These are phyloP conservation scores for Dromococcyx pavoninus DNA, from an alignment of 2,797 vertebrate species.

Conservation along the genomic window DNA sequence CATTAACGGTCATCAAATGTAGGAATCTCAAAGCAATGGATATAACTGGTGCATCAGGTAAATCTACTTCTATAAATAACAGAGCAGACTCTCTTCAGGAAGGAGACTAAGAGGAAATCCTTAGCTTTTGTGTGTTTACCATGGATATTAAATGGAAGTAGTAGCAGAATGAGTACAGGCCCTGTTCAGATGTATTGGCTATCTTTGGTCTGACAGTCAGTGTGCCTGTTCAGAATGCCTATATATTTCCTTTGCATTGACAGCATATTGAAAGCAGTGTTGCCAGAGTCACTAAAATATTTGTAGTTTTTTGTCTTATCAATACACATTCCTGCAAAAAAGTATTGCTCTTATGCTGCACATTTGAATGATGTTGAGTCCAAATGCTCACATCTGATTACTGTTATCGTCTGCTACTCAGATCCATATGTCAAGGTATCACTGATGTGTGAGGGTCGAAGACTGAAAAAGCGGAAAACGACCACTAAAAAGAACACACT, in stretches of 20 bases:
- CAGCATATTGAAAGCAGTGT: not conserved
- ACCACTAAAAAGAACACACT: slow-evolving; percentile 96
- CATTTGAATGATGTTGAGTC: not conserved
- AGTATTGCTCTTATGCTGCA: not conserved
- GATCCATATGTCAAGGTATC: slow-evolving; percentile 98
- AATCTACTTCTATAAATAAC: not conserved
- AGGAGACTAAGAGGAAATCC: not conserved
- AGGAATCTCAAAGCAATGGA: slow-evolving; percentile 99
- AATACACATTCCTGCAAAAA: not conserved
- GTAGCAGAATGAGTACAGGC: not conserved
- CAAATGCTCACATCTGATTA: not conserved
- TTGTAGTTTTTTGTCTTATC: not conserved
- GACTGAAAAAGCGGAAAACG: slow-evolving; percentile 95
- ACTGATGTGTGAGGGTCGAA: slow-evolving; percentile 91
- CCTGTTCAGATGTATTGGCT: not conserved
- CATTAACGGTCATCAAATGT: slow-evolving; percentile 97
- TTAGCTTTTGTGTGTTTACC: not conserved
- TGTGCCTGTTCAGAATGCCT: not conserved
- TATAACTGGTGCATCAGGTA: slow-evolving; percentile 96
- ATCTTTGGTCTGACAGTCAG: not conserved
- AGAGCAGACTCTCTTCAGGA: not conserved
- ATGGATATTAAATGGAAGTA: not conserved
- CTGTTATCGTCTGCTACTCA: slow-evolving; percentile 66
- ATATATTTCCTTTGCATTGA: not conserved
- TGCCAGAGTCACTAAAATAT: not conserved